Evolutionary conservation across 2,113 vertebrate species (phyloP).

Genomic region (Monarcha castaneiventris): DNA sequence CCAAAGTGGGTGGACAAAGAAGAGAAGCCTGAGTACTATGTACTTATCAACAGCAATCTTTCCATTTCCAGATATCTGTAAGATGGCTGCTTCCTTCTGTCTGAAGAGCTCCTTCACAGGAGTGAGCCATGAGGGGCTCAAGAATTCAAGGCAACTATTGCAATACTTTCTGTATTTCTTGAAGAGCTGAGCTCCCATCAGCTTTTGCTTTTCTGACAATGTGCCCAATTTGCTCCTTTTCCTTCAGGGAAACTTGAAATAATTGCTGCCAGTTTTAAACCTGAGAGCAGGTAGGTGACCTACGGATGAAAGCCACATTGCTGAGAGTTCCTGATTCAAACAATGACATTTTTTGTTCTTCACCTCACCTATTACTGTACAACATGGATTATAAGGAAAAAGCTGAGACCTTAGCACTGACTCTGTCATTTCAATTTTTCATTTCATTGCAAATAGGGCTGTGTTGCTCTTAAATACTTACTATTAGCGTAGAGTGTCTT

Average conservation of each 20-base stretch:
- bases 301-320: background rate
- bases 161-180: background rate
- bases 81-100: background rate
- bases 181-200: background rate
- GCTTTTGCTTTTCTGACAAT: background rate
- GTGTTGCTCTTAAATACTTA: background rate
- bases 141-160: background rate
- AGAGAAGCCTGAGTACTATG: background rate
- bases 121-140: background rate
- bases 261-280: conserved; percentile 28
- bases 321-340: conserved; percentile 15
- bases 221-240: background rate
- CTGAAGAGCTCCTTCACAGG: background rate
- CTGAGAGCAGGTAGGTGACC: background rate
- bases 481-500: background rate
- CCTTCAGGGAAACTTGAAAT: background rate
- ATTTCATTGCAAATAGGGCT: background rate
- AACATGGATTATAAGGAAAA: conserved; percentile 15
- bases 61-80: background rate
- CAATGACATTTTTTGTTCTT: conserved; percentile 2
- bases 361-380: conserved; percentile 25
- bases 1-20: background rate
- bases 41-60: background rate
- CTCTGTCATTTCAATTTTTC: conserved; percentile 14
- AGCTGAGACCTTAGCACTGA: background rate